phyloP scores from a whole-genome alignment of 2,113 vertebrate species.

The Odontophorus gujanensis region DNA sequence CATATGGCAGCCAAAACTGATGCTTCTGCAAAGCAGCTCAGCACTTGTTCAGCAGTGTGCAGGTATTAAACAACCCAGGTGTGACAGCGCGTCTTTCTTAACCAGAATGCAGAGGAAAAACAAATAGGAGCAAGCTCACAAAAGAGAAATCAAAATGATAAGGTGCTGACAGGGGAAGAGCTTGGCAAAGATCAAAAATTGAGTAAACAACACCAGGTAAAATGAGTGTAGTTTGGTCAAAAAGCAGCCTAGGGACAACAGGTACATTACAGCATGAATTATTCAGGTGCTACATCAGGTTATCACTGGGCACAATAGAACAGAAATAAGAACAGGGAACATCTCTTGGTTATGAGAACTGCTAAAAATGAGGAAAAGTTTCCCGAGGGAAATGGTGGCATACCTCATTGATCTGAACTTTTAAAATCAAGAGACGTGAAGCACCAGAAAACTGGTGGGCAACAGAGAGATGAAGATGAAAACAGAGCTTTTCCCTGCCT shows the following conservation, averaged over 20 bases:
- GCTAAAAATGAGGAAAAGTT: background rate
- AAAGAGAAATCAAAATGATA: constrained; percentile 33
- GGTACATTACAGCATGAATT: constrained; percentile 18
- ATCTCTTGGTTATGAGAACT: background rate
- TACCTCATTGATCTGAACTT: background rate
- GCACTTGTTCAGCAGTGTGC: constrained; percentile 2
- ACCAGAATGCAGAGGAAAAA: constrained; percentile 19
- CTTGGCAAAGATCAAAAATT: constrained; percentile 19
- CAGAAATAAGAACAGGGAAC: background rate
- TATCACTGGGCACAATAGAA: background rate
- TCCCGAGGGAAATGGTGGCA: background rate
- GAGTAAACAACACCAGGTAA: constrained; percentile 27
- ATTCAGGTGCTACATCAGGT: constrained; percentile 3
- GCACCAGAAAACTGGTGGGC: background rate
- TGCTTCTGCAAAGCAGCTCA: background rate
- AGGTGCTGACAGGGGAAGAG: background rate
- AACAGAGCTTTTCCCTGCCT: background rate
- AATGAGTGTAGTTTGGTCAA: constrained; percentile 16
- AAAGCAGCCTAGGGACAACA: background rate
- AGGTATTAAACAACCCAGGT: background rate
- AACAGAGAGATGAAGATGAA: background rate
- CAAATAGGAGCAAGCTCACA: constrained; percentile 16
- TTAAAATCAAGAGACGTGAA: background rate
- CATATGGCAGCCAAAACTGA: background rate
- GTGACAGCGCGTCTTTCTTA: background rate